These are phyloP conservation scores for Tyrannus savana DNA, from an alignment of 2,113 vertebrate species.

Conservation along the genomic window DNA sequence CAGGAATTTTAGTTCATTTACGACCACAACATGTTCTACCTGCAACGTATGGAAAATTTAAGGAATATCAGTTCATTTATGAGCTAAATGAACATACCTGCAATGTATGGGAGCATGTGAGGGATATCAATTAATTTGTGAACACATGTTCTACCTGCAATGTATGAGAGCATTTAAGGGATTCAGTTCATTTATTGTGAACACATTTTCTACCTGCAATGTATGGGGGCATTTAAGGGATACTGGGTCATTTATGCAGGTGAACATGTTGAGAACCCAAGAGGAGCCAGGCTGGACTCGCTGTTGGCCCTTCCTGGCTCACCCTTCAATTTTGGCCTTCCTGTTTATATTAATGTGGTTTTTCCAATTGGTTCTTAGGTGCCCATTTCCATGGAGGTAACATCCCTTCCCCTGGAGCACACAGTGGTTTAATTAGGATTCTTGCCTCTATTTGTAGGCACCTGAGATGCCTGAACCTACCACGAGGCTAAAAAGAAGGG, in stretches of 20 bases:
- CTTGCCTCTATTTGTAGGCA: neutral
- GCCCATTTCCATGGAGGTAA: rapidly evolving
- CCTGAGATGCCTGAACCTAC: neutral
- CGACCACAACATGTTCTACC: neutral
- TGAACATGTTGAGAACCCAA: neutral
- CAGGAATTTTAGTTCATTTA: too few species aligned
- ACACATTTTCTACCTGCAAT: too few species aligned
- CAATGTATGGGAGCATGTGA: too few species aligned
- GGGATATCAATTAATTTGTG: too few species aligned
- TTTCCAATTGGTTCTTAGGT: rapidly evolving
- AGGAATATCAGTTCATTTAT: rapidly evolving
- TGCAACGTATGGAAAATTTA: too few species aligned
- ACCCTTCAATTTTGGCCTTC: neutral
- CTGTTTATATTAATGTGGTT: rapidly evolving
- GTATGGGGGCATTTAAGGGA: too few species aligned
- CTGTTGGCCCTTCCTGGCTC: neutral
- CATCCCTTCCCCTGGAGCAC: neutral
- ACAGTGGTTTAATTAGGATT: rapidly evolving
- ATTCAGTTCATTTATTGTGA: too few species aligned
- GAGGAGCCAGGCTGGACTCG: neutral
- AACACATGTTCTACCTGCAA: too few species aligned
- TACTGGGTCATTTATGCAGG: rapidly evolving
- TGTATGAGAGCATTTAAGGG: too few species aligned
- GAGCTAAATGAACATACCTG: neutral
- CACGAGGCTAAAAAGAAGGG: neutral